phyloP scores from a whole-genome alignment of 2,797 vertebrate species.

The Myotis daubentonii region DNA sequence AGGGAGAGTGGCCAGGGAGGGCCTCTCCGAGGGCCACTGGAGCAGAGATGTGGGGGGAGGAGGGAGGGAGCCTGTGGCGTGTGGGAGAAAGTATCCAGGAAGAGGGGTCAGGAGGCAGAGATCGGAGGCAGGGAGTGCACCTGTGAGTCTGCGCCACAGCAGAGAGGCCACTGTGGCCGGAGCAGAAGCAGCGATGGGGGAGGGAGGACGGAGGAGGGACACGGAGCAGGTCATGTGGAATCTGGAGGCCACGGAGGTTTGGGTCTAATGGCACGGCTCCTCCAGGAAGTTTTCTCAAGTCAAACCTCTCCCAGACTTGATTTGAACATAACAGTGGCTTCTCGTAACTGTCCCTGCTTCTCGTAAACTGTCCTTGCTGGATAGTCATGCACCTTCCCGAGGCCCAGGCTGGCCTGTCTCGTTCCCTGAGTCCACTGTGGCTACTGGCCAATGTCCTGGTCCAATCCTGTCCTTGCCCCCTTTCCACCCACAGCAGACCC shows the following conservation, averaged over 20 bases:
- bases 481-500: not conserved
- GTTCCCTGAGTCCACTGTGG: not conserved
- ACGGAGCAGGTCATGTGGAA: rapidly evolving
- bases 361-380: not conserved
- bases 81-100: not conserved
- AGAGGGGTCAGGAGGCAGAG: not conserved
- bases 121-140: not conserved
- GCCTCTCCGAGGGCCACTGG: not conserved
- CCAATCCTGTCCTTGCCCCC: not conserved
- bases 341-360: not conserved
- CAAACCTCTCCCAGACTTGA: not conserved
- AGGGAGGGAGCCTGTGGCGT: rapidly evolving
- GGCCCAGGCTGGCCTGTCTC: not conserved
- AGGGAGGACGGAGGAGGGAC: rapidly evolving
- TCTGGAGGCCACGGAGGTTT: not conserved
- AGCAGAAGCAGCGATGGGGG: not conserved
- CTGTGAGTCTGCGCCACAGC: not conserved
- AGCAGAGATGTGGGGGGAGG: not conserved
- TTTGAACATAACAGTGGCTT: not conserved
- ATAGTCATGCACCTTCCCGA: not conserved
- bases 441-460: not conserved
- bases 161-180: not conserved
- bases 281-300: not conserved
- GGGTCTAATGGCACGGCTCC: not conserved
- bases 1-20: not conserved